A percentile compares a stretch with the other conserved stretches of the same genome.
These are phyloP conservation scores for Leptopilina drosophilae DNA, from an alignment of 2,888 invertebrate genomes.

Conservation along the genomic window DNA sequence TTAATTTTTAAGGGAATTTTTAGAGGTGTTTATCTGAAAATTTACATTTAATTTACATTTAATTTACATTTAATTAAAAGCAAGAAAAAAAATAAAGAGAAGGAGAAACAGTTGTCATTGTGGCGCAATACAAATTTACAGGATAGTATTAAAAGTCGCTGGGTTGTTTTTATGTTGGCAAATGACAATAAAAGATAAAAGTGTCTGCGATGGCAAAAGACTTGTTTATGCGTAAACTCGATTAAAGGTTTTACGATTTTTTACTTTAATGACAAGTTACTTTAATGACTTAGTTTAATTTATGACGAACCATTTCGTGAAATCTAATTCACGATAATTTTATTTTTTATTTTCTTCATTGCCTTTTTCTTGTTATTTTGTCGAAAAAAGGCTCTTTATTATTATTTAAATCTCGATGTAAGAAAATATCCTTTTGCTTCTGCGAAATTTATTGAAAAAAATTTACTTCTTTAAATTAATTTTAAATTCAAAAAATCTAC, in stretches of 20 bases:
- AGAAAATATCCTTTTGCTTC: too few species aligned
- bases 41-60: constrained; percentile 4
- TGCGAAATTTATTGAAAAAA: too few species aligned
- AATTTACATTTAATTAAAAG: constrained; percentile 4
- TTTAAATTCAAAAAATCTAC: too few species aligned
- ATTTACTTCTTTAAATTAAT: too few species aligned
- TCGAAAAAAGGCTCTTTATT: too few species aligned
- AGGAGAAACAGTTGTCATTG: too few species aligned
- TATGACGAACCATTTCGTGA: constrained; percentile 15
- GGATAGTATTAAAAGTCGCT: neutral
- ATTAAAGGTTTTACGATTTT: constrained; percentile 30
- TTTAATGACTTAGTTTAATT: neutral
- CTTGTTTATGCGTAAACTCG: constrained; percentile 14
- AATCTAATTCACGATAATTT: constrained; percentile 10
- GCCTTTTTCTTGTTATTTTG: too few species aligned
- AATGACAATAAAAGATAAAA: neutral
- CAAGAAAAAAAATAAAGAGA: neutral
- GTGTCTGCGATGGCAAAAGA: neutral
- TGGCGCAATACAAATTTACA: neutral
- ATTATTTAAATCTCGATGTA: too few species aligned
- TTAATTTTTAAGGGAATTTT: too few species aligned
- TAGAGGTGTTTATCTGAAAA: neutral
- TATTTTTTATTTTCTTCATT: neutral
- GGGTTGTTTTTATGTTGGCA: neutral
- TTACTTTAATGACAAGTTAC: neutral